These are phyloP conservation scores for Rhagonycha fulva DNA, from an alignment of 2,888 invertebrate genomes.

Conservation along the genomic window DNA sequence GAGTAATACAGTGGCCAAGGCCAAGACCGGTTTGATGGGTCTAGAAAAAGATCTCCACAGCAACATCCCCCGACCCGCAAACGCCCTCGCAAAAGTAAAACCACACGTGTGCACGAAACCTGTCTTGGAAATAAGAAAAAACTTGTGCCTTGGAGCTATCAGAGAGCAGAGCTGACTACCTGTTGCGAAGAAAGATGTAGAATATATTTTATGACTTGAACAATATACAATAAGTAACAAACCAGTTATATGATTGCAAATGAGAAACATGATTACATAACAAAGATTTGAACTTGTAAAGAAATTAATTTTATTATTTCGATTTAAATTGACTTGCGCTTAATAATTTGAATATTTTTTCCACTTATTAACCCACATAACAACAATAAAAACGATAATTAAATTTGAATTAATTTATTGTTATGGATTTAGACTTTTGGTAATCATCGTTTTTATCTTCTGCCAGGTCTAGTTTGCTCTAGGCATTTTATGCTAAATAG, in stretches of 20 bases:
- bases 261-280: not conserved
- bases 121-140: slow-evolving; percentile 26
- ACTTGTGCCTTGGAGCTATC: slow-evolving; percentile 9
- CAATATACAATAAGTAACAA: slow-evolving; percentile 1
- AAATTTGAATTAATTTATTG: not conserved
- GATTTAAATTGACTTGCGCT: not conserved
- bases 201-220: not conserved
- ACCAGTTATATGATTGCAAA: not conserved
- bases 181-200: slow-evolving; percentile 8
- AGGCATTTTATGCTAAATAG: not conserved
- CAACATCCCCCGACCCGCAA: slow-evolving; percentile 19
- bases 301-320: not conserved
- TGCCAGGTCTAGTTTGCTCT: not conserved
- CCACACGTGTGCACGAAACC: slow-evolving; percentile 29
- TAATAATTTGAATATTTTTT: not conserved
- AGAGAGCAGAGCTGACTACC: slow-evolving; percentile 18
- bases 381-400: not conserved
- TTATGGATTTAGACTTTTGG: not conserved
- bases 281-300: not conserved
- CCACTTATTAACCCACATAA: not conserved
- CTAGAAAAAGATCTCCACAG: slow-evolving; percentile 21
- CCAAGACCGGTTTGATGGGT: slow-evolving; percentile 30
- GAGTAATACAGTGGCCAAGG: slow-evolving; percentile 33
- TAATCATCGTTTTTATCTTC: not conserved
- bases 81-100: slow-evolving; percentile 24